Evolutionary conservation across 2,888 invertebrate species (phyloP), one percentile per base, ranked within the genome.

Genomic region (Galerucella calmariensis): DNA sequence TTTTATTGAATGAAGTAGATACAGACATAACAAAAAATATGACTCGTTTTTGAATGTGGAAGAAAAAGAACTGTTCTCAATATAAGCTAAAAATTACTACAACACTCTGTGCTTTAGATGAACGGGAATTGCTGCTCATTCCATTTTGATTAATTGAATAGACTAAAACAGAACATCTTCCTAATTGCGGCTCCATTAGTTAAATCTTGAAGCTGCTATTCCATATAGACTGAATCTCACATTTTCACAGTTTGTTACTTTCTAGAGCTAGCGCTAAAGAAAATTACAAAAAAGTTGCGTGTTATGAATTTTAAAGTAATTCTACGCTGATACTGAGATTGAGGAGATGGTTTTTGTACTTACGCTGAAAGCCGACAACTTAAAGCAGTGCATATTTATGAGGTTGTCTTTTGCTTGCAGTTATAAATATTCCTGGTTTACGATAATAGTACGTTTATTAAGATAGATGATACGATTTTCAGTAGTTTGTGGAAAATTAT

Each of bases 201-300:
- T 48, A 9, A 70, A 59, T 63, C 53, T 63, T 56, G 63, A 70
- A 70, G 65, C 63, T 56, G 24, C 48, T 27, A 65, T 41, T 65
- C 56, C 63, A 63, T 70, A 63, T 56, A 65, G 63, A 70, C 56
- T 65, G 65, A 70, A 70, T 70, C 65, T 53, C 65, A 65, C 63
- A 70, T 70, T 70, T 70, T 70, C 70, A 70, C 70, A 65, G 70
- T 70, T 70, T 70, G 70, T 70, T 70, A 65, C 70, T 44, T 65
- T 24, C 44, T 65, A 35, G 61, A 35, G 35, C 35, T 35, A 41
- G 65, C 56, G n/a, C 16, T 44, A 14, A 70, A 14, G 65, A 56
- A 70, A 41, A 70, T 70, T 56, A 63, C 56, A 65, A 65, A 70
- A 65, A 65, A 65, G 66, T 56, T 71, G 65, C 66, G 71, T 71